Evolutionary conservation across 2,888 invertebrate species (phyloP).

Genomic region (Drosophila austrosaltans): DNA sequence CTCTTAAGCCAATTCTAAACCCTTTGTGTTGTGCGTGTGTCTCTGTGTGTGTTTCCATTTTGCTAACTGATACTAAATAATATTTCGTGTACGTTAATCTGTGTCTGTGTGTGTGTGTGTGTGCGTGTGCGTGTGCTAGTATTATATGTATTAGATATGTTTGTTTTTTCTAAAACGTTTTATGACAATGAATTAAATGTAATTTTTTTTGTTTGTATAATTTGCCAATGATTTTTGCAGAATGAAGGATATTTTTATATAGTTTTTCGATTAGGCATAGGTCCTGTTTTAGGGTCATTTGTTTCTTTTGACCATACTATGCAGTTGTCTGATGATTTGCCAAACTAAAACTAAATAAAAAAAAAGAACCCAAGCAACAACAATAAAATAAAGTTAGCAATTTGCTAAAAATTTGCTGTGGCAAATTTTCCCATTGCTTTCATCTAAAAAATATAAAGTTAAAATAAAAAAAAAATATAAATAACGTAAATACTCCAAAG

Average conservation of each 20-base stretch:
- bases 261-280: neutral
- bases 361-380: neutral
- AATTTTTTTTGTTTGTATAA: neutral
- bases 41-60: neutral
- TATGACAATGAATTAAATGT: neutral
- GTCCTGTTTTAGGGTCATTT: conserved; percentile 31
- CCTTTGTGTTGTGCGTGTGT: neutral
- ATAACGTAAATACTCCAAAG: neutral
- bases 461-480: neutral
- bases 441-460: conserved; percentile 3
- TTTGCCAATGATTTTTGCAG: neutral
- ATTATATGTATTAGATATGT: neutral
- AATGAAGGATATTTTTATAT: neutral
- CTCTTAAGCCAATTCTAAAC: neutral
- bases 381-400: conserved; percentile 45
- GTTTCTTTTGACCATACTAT: conserved; percentile 83
- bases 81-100: neutral
- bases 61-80: neutral
- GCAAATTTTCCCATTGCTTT: conserved; percentile 64
- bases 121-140: neutral
- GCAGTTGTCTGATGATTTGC: conserved; percentile 82
- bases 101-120: neutral
- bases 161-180: neutral
- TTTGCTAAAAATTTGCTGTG: conserved; percentile 53
- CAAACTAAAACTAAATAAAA: neutral